Evolutionary conservation across 1,140 invertebrate species (phyloP).

Genomic region (Nylanderia fulva): DNA sequence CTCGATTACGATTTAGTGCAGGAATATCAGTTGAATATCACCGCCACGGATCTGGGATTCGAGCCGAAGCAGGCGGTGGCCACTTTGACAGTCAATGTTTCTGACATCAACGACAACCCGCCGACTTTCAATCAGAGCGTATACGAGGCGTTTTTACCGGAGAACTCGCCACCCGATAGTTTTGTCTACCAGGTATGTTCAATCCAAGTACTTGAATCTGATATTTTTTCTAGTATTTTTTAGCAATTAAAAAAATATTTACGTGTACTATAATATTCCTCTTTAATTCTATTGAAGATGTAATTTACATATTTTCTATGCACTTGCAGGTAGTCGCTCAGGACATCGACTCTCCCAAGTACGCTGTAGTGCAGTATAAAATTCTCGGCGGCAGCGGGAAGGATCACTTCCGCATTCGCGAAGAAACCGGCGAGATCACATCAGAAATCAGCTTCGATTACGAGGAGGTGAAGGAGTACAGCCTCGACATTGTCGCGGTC

Average conservation of each 20-base stretch:
- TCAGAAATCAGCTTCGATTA: constrained; percentile 95
- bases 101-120: constrained; percentile 96
- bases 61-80: constrained; percentile 91
- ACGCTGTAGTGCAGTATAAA: constrained; percentile 95
- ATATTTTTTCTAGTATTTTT: neutral
- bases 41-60: constrained; percentile 95
- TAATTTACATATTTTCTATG: neutral
- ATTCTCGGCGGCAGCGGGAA: constrained; percentile 92
- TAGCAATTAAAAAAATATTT: neutral
- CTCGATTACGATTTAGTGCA: constrained; percentile 95
- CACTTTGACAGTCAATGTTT: constrained; percentile 93
- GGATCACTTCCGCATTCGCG: constrained; percentile 92
- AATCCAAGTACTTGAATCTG: neutral
- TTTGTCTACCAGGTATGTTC: constrained; percentile 89
- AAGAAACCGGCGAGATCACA: constrained; percentile 91
- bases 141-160: constrained; percentile 93
- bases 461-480: constrained; percentile 93
- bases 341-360: constrained; percentile 96
- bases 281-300: no score
- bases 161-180: constrained; percentile 92
- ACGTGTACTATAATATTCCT: no score
- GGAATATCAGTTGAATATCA: constrained; percentile 95
- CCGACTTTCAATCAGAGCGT: constrained; percentile 92
- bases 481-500: constrained; percentile 92
- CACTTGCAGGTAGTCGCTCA: constrained; percentile 88